Evolutionary conservation across 2,113 vertebrate species (phyloP).

Genomic region (Miniopterus natalensis): DNA sequence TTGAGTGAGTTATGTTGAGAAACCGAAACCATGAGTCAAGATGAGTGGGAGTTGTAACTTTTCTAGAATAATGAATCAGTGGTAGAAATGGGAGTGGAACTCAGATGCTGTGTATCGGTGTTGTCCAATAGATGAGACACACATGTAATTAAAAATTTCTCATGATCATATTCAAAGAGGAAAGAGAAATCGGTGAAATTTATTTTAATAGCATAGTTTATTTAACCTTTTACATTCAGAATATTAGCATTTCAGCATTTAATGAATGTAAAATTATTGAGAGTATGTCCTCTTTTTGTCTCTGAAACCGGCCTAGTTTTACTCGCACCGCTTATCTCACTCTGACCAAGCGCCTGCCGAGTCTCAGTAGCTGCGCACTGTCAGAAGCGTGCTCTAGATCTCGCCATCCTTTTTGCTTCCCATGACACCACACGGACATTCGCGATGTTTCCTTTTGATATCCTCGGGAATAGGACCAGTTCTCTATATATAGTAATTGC

Average conservation of each 20-base stretch:
- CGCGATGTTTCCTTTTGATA: not conserved
- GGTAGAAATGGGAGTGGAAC: not conserved
- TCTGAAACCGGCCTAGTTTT: not conserved
- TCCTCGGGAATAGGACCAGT: not conserved
- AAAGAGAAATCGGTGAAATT: not conserved
- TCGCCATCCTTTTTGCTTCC: not conserved
- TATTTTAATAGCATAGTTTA: not conserved
- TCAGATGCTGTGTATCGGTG: not conserved
- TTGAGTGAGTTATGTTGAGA: not conserved
- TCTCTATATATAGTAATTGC: not conserved
- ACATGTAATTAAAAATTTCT: not conserved
- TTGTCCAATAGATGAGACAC: not conserved
- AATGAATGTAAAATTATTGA: not conserved
- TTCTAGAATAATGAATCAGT: not conserved
- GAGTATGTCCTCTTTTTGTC: not conserved
- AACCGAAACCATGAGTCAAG: not conserved
- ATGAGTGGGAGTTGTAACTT: not conserved
- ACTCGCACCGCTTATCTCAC: too few species aligned
- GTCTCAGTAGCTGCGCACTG: accelerated
- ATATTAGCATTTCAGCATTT: not conserved
- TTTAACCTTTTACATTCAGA: not conserved
- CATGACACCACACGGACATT: not conserved
- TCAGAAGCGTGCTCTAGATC: not conserved
- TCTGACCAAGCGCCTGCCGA: not conserved
- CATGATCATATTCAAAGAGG: not conserved